A percentile compares a stretch with the other conserved stretches of the same genome.
Conservation (phyloP, 2,888 invertebrate species). For the Boloria selene region DNA sequence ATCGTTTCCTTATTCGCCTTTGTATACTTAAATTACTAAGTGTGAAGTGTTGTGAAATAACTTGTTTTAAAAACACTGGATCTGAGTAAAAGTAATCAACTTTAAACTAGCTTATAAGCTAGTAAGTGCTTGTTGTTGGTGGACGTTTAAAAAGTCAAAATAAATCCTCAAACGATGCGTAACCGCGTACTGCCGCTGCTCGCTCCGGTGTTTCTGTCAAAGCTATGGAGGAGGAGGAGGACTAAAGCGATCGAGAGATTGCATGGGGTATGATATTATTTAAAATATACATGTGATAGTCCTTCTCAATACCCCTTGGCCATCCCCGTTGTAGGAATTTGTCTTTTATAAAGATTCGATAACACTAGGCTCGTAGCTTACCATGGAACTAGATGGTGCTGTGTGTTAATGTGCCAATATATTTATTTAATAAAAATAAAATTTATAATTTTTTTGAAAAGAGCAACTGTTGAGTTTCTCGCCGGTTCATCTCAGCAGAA, state of each 20-base stretch:
- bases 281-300: too few relatives aligned
- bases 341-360: too few relatives aligned
- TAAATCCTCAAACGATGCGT: conserved; percentile 79
- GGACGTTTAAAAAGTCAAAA: conserved; percentile 53
- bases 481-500: too few relatives aligned
- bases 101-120: conserved; percentile 5
- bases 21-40: background rate
- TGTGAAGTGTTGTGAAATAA: background rate
- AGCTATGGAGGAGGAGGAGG: conserved; percentile 63
- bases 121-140: background rate
- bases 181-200: conserved; percentile 73
- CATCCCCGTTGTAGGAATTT: too few relatives aligned
- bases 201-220: conserved; percentile 73
- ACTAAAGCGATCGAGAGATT: conserved; percentile 71
- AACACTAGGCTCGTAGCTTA: too few relatives aligned
- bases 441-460: too few relatives aligned
- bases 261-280: conserved; percentile 62
- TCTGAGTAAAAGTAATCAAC: background rate
- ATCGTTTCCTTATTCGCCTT: background rate
- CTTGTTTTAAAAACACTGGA: background rate
- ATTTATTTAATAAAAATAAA: too few relatives aligned
- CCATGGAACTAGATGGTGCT: too few relatives aligned
- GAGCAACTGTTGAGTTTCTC: too few relatives aligned
- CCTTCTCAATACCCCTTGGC: background rate
- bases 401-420: too few relatives aligned